phyloP scores from a whole-genome alignment of 2,888 invertebrate genomes.

The Lissonota sp. region DNA sequence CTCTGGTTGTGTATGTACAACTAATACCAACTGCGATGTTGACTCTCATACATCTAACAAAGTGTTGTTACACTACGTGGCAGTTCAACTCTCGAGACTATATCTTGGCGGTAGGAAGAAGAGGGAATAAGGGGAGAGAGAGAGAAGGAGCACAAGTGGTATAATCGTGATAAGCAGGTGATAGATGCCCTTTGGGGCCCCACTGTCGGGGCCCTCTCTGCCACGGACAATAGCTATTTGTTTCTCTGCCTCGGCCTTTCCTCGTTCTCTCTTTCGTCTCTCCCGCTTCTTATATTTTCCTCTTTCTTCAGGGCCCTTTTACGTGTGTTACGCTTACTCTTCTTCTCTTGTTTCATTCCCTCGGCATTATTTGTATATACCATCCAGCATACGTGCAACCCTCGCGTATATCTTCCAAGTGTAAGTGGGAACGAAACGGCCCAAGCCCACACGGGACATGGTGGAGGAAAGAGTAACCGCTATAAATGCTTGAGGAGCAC shows the following conservation, averaged over 20 bases:
- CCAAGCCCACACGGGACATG: too few species aligned
- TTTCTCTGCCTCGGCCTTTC: conserved; percentile 79
- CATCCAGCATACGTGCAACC: conserved; percentile 27
- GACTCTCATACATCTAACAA: conserved; percentile 12
- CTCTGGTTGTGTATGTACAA: conserved; percentile 25
- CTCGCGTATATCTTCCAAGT: conserved; percentile 46
- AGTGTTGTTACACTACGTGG: conserved; percentile 40
- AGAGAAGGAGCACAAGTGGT: conserved; percentile 78
- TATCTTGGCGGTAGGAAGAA: conserved; percentile 12
- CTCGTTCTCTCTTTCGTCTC: conserved; percentile 34
- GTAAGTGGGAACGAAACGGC: background rate
- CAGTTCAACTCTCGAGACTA: conserved; percentile 41
- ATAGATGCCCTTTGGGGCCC: conserved; percentile 82
- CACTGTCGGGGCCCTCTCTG: conserved; percentile 77
- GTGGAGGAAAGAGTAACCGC: conserved; percentile 26
- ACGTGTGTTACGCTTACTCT: conserved; percentile 46
- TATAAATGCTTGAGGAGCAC: conserved; percentile 30
- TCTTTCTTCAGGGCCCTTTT: conserved; percentile 11
- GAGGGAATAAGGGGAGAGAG: conserved; percentile 36
- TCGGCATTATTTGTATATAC: conserved; percentile 54
- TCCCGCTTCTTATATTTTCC: conserved; percentile 7
- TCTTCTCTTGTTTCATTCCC: conserved; percentile 32
- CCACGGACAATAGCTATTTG: conserved; percentile 83
- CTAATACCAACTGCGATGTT: background rate
- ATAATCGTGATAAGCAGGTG: conserved; percentile 84